Conservation (phyloP, 2,113 vertebrate species). For the Scalopus aquaticus region DNA sequence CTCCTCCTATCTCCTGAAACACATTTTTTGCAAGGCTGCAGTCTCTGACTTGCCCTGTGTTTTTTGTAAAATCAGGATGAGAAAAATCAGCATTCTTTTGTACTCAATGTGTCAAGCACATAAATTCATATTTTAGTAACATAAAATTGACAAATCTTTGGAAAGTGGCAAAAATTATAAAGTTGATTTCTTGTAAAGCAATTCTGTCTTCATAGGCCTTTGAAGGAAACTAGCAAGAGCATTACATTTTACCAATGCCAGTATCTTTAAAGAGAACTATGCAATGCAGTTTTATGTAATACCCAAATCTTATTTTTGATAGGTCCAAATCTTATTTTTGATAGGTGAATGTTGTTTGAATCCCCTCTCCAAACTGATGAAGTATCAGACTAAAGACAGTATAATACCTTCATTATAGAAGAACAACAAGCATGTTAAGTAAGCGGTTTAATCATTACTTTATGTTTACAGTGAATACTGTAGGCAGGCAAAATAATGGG, state of each 20-base stretch:
- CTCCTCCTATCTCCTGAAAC: neutral
- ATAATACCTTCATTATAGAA: neutral
- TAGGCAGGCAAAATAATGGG: neutral
- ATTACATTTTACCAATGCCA: neutral
- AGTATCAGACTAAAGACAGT: neutral
- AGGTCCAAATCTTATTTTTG: neutral
- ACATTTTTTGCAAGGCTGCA: neutral
- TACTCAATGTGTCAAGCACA: neutral
- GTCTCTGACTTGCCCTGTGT: neutral
- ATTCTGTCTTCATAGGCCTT: neutral
- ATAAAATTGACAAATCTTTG: neutral
- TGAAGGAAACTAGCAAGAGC: neutral
- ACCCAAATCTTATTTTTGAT: neutral
- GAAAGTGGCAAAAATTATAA: neutral
- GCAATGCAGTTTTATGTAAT: neutral
- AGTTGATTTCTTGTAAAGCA: neutral
- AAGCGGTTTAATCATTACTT: neutral
- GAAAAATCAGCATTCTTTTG: neutral
- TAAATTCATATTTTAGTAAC: neutral
- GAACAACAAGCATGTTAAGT: neutral
- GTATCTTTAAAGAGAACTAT: neutral
- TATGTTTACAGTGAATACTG: neutral
- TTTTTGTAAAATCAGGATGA: neutral
- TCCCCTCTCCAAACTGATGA: neutral
- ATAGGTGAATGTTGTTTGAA: neutral